Conservation (phyloP, 2,113 vertebrate species). For the Larimichthys crocea region DNA sequence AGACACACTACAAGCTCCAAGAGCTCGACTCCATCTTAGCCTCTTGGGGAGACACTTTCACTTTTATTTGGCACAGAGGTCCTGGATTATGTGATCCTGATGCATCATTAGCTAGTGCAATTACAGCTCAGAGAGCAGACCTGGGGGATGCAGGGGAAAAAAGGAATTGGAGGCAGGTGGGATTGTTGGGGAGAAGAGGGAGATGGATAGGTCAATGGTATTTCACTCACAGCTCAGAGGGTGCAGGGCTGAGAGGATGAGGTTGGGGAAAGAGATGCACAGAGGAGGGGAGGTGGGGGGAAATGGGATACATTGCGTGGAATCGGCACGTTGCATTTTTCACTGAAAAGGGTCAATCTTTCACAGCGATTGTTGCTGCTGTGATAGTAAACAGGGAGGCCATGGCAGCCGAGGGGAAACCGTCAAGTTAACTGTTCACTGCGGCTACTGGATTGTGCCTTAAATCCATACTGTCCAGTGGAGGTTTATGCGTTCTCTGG, state of each 20-base stretch:
- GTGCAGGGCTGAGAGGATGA: slow-evolving; percentile 36
- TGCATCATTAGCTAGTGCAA: slow-evolving; percentile 48
- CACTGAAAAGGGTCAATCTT: slow-evolving; percentile 27
- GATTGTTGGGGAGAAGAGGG: slow-evolving; percentile 30
- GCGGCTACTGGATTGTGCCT: slow-evolving; percentile 43
- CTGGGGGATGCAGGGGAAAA: slow-evolving; percentile 20
- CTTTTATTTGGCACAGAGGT: slow-evolving; percentile 34
- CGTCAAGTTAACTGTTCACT: slow-evolving; percentile 54
- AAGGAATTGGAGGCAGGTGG: slow-evolving; percentile 22
- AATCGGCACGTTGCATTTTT: slow-evolving; percentile 45
- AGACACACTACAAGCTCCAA: background rate
- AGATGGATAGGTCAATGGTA: slow-evolving; percentile 30
- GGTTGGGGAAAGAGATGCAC: slow-evolving; percentile 15
- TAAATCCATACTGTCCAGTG: slow-evolving; percentile 24
- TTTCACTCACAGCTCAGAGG: slow-evolving; percentile 44
- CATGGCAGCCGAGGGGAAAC: slow-evolving; percentile 32
- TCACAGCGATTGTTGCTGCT: slow-evolving; percentile 39
- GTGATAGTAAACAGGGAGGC: slow-evolving; percentile 41
- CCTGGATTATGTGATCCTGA: slow-evolving; percentile 38
- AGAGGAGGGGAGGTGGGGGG: slow-evolving; percentile 1
- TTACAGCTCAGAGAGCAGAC: slow-evolving; percentile 45
- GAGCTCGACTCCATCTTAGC: background rate
- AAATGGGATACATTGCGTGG: slow-evolving; percentile 25
- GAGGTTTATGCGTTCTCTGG: slow-evolving; percentile 39
- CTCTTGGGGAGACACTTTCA: slow-evolving; percentile 31